Evolutionary conservation across 2,888 invertebrate genomes (phyloP).

Genomic region (Drosophila austrosaltans): DNA sequence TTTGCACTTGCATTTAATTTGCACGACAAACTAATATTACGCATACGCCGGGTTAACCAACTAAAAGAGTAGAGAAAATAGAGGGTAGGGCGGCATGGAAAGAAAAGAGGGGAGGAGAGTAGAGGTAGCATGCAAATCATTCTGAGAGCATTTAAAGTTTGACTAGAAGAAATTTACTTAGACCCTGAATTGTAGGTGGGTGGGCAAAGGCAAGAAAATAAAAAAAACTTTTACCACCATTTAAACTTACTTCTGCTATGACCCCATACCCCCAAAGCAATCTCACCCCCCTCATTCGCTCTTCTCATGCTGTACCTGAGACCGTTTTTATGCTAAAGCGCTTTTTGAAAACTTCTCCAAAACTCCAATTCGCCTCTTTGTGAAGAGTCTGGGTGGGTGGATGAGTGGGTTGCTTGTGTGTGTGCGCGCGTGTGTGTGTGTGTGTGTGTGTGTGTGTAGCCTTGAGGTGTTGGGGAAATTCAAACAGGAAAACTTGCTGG

Average conservation of each 20-base stretch:
- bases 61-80: slow-evolving; percentile 10
- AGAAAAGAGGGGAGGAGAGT: neutral
- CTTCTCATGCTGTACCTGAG: slow-evolving; percentile 51
- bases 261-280: slow-evolving; percentile 5
- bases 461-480: slow-evolving; percentile 51
- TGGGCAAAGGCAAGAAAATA: slow-evolving; percentile 7
- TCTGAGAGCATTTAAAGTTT: slow-evolving; percentile 64
- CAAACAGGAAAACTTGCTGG: slow-evolving; percentile 49
- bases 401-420: neutral
- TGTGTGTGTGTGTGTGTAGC: slow-evolving; percentile 22
- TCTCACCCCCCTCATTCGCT: slow-evolving; percentile 5
- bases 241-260: slow-evolving; percentile 60
- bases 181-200: slow-evolving; percentile 30
- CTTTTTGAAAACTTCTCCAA: slow-evolving; percentile 68
- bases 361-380: slow-evolving; percentile 47
- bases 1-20: slow-evolving; percentile 28
- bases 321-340: slow-evolving; percentile 70
- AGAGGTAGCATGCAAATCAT: slow-evolving; percentile 59
- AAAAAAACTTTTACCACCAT: slow-evolving; percentile 42
- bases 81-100: no score
- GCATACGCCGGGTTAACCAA: slow-evolving; percentile 57
- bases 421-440: neutral
- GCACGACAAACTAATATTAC: slow-evolving; percentile 62
- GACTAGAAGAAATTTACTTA: slow-evolving; percentile 71
- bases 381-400: neutral